Evolutionary conservation across 2,797 vertebrate genomes (phyloP).

Genomic region (Antrozous pallidus): DNA sequence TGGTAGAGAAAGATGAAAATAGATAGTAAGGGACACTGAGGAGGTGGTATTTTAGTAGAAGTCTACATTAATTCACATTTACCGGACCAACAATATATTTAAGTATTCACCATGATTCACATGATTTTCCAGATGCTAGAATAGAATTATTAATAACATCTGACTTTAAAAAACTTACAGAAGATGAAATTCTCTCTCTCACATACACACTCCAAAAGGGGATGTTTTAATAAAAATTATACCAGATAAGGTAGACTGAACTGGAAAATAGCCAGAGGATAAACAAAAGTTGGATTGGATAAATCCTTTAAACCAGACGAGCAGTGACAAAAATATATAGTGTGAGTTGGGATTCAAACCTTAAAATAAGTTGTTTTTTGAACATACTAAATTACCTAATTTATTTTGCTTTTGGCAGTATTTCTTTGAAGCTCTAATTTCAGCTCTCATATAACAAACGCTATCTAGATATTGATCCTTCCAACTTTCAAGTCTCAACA

Average conservation of each 20-base stretch:
- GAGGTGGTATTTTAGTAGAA: neutral
- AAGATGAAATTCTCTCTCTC: neutral
- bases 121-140: neutral
- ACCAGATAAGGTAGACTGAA: neutral
- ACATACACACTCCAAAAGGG: neutral
- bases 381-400: constrained; percentile 65
- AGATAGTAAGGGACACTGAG: neutral
- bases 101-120: neutral
- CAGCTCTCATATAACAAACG: constrained; percentile 73
- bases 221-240: neutral
- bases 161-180: neutral
- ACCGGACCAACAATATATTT: neutral
- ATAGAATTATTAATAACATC: neutral
- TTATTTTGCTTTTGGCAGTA: constrained; percentile 70
- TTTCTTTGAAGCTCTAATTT: constrained; percentile 79
- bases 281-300: constrained; percentile 6
- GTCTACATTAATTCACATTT: neutral
- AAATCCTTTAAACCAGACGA: constrained; percentile 41
- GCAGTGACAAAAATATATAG: constrained; percentile 49
- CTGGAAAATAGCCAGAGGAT: neutral
- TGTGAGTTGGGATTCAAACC: constrained; percentile 43
- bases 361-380: constrained; percentile 67
- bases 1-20: neutral
- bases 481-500: constrained; percentile 76
- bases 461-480: constrained; percentile 75